Percentiles rank a stretch among this genome's conserved stretches.
Evolutionary conservation across 2,888 invertebrate genomes (phyloP).

Genomic region (Philonicus albiceps): DNA sequence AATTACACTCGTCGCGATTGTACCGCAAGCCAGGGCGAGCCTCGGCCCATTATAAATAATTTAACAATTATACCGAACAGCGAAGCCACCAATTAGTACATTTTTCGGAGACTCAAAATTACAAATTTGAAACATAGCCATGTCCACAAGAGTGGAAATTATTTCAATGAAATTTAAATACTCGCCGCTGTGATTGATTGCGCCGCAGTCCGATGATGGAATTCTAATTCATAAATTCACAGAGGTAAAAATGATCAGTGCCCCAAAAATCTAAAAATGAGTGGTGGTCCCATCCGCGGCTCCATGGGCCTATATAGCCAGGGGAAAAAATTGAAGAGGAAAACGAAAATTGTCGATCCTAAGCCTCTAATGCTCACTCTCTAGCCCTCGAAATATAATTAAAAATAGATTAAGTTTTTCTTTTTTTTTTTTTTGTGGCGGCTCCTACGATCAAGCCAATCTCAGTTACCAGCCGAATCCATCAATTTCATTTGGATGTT

Average conservation of each 20-base stretch:
- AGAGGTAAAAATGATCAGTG: background rate
- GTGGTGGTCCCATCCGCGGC: background rate
- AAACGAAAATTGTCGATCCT: constrained; percentile 24
- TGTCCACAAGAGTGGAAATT: constrained; percentile 13
- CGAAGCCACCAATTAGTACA: constrained; percentile 13
- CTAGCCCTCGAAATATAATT: constrained; percentile 26
- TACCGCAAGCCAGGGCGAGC: background rate
- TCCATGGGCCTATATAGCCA: background rate
- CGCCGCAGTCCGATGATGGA: background rate
- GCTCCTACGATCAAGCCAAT: background rate
- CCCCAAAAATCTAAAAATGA: background rate
- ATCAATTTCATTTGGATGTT: background rate
- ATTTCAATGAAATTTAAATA: constrained; percentile 33
- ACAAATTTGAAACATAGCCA: constrained; percentile 17
- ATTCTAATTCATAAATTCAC: constrained; percentile 4
- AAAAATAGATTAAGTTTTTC: constrained; percentile 39
- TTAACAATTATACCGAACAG: constrained; percentile 13
- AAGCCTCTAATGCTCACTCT: background rate
- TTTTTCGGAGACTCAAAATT: background rate
- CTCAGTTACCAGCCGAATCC: constrained; percentile 9
- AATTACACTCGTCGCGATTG: background rate
- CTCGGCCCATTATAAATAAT: constrained; percentile 16
- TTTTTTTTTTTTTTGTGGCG: background rate
- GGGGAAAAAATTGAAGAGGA: background rate
- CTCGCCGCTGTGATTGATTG: constrained; percentile 19